A percentile compares a stretch with the other conserved stretches of the same genome.
Conservation (phyloP, 2,888 invertebrate species). For the Caenorhabditis sinica region DNA sequence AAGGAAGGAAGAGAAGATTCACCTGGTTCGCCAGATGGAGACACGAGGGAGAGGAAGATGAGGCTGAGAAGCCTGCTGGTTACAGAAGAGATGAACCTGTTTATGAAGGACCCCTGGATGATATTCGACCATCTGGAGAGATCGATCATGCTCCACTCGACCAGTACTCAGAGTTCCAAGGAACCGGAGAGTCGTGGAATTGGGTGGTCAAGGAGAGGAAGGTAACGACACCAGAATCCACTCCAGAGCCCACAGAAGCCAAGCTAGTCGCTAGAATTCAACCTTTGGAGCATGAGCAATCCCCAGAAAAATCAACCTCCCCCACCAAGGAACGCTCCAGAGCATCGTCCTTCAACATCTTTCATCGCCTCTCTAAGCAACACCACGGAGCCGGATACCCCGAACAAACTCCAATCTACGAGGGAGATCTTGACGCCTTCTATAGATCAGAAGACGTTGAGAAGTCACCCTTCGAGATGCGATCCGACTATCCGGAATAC, state of each 20-base stretch:
- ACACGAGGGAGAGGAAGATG: conserved; percentile 64
- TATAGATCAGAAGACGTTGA: conserved; percentile 55
- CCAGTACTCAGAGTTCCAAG: conserved; percentile 62
- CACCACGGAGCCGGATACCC: conserved; percentile 36
- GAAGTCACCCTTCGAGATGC: conserved; percentile 42
- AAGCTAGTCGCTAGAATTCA: conserved; percentile 52
- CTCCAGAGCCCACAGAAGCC: conserved; percentile 51
- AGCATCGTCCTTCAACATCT: conserved; percentile 32
- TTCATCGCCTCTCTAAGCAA: conserved; percentile 22
- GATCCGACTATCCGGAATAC: conserved; percentile 37
- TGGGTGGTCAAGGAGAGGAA: conserved; percentile 29
- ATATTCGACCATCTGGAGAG: conserved; percentile 43
- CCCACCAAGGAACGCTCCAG: conserved; percentile 26
- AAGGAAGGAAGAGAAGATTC: conserved; percentile 10
- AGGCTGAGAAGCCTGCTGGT: conserved; percentile 46
- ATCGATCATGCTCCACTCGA: conserved; percentile 40
- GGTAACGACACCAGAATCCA: conserved; percentile 33
- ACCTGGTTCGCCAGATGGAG: conserved; percentile 26
- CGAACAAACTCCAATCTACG: conserved; percentile 28
- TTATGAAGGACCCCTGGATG: conserved; percentile 68
- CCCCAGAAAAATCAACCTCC: conserved; percentile 6
- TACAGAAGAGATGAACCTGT: conserved; percentile 36
- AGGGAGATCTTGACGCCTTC: conserved; percentile 55
- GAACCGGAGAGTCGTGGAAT: conserved; percentile 67
- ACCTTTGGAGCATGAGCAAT: conserved; percentile 14